These are phyloP conservation scores for Gallirallus australis DNA, from an alignment of 2,797 vertebrate species.

Conservation along the genomic window DNA sequence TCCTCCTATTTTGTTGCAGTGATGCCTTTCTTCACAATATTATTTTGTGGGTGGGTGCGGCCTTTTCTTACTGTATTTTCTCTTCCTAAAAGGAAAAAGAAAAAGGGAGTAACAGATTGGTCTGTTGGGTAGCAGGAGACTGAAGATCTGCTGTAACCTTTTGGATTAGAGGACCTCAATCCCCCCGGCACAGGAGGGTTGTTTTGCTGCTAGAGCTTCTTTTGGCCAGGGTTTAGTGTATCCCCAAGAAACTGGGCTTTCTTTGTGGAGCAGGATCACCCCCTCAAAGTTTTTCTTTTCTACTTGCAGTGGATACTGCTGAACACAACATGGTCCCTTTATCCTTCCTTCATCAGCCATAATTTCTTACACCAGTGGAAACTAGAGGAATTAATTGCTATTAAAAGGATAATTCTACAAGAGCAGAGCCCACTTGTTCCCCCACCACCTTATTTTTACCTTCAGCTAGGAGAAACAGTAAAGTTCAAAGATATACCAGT, in stretches of 20 bases:
- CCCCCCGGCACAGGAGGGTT: not conserved
- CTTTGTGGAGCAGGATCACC: not conserved
- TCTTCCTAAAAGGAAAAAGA: not conserved
- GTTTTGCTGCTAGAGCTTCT: not conserved
- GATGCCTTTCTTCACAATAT: not conserved
- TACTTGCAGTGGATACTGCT: not conserved
- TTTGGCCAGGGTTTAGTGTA: not conserved
- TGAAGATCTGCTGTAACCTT: fast-evolving
- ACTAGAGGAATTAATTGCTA: not conserved
- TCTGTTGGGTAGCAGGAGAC: not conserved
- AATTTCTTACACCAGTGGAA: not conserved
- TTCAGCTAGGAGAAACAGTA: not conserved
- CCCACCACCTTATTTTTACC: not conserved
- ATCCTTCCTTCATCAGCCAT: not conserved
- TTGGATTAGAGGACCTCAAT: not conserved
- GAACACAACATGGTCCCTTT: fast-evolving
- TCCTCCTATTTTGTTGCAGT: not conserved
- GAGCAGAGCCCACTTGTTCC: not conserved
- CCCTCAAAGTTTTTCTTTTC: not conserved
- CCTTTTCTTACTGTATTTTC: not conserved
- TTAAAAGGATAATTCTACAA: not conserved
- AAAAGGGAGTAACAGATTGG: not conserved
- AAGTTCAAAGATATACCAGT: not conserved
- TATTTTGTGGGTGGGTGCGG: not conserved
- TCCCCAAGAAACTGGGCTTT: not conserved